Percentiles rank a stretch among this genome's conserved stretches.
phyloP scores from a whole-genome alignment of 30 jellyfish, hydroid and myxozoan genomes.

The Catostylus mosaicus region DNA sequence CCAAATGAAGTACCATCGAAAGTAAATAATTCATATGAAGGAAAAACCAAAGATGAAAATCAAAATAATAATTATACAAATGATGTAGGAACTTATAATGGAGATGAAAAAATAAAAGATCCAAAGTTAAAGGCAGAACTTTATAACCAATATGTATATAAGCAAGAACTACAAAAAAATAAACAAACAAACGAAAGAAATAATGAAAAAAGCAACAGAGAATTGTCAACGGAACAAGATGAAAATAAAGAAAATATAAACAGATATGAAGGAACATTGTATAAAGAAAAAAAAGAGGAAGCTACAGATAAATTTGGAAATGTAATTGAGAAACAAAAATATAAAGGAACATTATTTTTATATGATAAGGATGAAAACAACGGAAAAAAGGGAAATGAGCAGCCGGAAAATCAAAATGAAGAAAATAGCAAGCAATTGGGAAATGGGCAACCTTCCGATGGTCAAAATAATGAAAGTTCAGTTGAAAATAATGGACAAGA shows the following conservation, averaged over 20 bases:
- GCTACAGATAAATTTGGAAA: conserved; percentile 42
- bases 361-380: conserved; percentile 24
- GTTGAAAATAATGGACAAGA: not conserved
- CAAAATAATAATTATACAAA: not conserved
- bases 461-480: conserved; percentile 7
- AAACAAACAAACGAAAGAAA: conserved; percentile 4
- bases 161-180: conserved; percentile 20
- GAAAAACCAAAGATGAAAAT: not conserved
- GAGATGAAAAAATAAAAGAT: conserved; percentile 15
- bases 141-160: conserved; percentile 59
- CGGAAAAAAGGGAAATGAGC: not conserved
- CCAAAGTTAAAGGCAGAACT: conserved; percentile 52
- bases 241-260: conserved; percentile 31
- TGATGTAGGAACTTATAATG: conserved; percentile 16
- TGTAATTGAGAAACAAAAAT: conserved; percentile 51
- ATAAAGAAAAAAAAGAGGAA: conserved; percentile 38
- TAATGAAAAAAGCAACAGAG: not conserved
- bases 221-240: not conserved
- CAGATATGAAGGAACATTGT: conserved; percentile 58
- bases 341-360: conserved; percentile 52
- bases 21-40: not conserved
- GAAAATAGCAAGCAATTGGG: not conserved
- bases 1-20: conserved; percentile 11
- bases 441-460: not conserved
- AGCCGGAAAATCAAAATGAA: not conserved